phyloP scores from a whole-genome alignment of 2,797 vertebrate species.

The Pyrocephalus nanus region DNA sequence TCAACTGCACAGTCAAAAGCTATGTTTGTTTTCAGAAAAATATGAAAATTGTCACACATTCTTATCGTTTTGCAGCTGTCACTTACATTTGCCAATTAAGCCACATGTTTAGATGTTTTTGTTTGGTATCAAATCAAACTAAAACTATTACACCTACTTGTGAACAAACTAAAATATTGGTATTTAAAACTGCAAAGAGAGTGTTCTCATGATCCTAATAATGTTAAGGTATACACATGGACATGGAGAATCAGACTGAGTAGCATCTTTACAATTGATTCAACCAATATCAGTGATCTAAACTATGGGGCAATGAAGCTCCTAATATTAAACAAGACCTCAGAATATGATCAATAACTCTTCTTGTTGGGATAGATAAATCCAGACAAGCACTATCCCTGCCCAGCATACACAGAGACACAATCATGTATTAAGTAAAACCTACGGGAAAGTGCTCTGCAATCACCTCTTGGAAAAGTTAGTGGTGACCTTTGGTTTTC shows the following conservation, averaged over 20 bases:
- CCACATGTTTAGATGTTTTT: neutral
- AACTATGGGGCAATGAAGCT: neutral
- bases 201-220: neutral
- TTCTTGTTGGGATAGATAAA: neutral
- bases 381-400: neutral
- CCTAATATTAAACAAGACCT: neutral
- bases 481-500: neutral
- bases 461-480: neutral
- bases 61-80: neutral
- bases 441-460: neutral
- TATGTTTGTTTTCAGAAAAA: neutral
- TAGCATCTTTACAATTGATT: neutral
- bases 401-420: neutral
- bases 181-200: neutral
- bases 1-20: neutral
- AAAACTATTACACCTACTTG: neutral
- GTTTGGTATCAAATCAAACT: neutral
- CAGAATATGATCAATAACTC: neutral
- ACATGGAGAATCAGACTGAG: neutral
- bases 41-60: neutral
- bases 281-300: neutral
- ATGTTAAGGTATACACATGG: neutral
- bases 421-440: rapidly evolving
- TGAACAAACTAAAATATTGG: neutral
- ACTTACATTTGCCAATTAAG: neutral